Percentiles rank a stretch among this genome's conserved stretches.
These are phyloP conservation scores for Dasyurus viverrinus DNA, from an alignment of 2,113 vertebrate species.

Conservation along the genomic window DNA sequence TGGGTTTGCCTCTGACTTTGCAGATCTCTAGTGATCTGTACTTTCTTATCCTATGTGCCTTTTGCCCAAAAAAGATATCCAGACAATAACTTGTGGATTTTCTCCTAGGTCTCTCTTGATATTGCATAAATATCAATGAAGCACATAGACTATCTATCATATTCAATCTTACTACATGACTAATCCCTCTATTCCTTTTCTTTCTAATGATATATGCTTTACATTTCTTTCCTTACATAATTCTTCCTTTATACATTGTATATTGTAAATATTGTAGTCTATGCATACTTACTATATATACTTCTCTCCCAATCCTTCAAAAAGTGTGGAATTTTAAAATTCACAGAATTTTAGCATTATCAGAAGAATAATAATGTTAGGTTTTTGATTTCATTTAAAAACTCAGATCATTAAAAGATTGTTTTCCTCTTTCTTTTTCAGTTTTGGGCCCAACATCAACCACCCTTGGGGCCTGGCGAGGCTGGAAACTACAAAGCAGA, in stretches of 20 bases:
- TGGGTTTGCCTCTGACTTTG: not conserved
- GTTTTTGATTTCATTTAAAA: not conserved
- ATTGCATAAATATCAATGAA: not conserved
- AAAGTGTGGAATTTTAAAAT: not conserved
- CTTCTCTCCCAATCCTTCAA: not conserved
- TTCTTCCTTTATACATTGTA: not conserved
- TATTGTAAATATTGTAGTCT: not conserved
- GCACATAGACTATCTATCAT: not conserved
- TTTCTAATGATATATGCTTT: not conserved
- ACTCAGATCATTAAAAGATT: not conserved
- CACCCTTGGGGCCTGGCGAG: not conserved
- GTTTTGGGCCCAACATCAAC: not conserved
- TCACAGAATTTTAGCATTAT: not conserved
- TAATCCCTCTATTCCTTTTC: not conserved
- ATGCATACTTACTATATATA: not conserved
- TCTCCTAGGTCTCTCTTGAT: not conserved
- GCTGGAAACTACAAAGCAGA: not conserved
- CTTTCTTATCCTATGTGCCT: not conserved
- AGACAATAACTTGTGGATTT: not conserved
- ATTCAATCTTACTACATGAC: not conserved
- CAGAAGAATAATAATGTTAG: not conserved
- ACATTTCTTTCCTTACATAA: not conserved
- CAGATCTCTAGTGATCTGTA: not conserved
- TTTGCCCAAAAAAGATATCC: not conserved
- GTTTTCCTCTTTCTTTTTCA: not conserved